Evolutionary conservation across 2,888 invertebrate species (phyloP).

Genomic region (Coelinius sp.): DNA sequence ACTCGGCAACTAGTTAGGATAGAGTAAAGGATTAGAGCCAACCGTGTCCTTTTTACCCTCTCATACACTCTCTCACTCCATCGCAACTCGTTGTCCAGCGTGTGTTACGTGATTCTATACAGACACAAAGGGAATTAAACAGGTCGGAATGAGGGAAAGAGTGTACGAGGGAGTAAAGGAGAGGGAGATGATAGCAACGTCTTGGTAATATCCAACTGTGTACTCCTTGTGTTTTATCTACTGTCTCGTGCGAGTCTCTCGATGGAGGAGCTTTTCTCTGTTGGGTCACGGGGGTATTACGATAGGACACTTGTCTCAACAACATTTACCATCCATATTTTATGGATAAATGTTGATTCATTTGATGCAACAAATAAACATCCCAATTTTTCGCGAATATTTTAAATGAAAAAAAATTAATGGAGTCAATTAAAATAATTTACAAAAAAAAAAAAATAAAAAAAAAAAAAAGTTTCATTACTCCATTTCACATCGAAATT

Average conservation of each 20-base stretch:
- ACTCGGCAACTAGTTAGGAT: slow-evolving; percentile 50
- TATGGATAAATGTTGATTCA: background rate
- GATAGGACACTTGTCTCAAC: slow-evolving; percentile 11
- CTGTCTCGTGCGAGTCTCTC: background rate
- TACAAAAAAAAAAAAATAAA: no score
- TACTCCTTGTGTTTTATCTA: slow-evolving; percentile 29
- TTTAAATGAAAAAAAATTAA: no score
- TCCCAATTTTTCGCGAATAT: no score
- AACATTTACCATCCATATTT: background rate
- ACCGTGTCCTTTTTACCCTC: background rate
- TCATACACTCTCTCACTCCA: background rate
- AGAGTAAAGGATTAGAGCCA: slow-evolving; percentile 32
- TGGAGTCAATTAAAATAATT: no score
- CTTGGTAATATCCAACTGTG: slow-evolving; percentile 31
- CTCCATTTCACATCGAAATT: background rate
- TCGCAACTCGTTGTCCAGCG: background rate
- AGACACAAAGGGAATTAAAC: slow-evolving; percentile 25
- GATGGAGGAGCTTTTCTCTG: slow-evolving; percentile 7
- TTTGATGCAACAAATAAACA: background rate
- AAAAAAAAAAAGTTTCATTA: background rate
- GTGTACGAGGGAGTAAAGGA: background rate
- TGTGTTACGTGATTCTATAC: slow-evolving; percentile 5
- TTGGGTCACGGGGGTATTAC: background rate
- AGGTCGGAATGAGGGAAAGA: slow-evolving; percentile 4
- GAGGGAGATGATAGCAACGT: slow-evolving; percentile 14